Evolutionary conservation across 1,140 invertebrate species (phyloP).

Genomic region (Maconellicoccus hirsutus): DNA sequence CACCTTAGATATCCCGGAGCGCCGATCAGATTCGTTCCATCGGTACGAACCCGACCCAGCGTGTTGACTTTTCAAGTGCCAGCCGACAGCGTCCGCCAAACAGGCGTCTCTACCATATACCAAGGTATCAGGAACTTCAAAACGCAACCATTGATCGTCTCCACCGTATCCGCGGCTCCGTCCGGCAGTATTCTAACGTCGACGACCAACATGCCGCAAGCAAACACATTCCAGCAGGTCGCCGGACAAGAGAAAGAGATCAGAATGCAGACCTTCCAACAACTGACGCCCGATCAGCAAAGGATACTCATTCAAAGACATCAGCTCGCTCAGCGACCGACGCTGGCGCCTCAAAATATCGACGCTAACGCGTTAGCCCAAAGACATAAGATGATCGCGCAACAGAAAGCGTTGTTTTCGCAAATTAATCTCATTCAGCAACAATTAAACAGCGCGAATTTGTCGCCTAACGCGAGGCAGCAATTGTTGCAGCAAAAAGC

Average conservation of each 20-base stretch:
- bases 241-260: conserved; percentile 31
- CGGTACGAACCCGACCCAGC: not conserved
- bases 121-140: not conserved
- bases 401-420: conserved; percentile 26
- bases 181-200: not conserved
- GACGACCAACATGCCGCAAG: not conserved
- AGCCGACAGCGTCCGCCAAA: not conserved
- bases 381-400: conserved; percentile 28
- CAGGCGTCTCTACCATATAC: not conserved
- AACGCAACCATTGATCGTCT: not conserved
- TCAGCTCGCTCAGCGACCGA: conserved; percentile 23
- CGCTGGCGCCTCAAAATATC: not conserved
- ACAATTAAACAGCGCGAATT: conserved; percentile 25
- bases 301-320: conserved; percentile 37
- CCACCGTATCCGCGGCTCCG: not conserved
- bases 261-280: conserved; percentile 23
- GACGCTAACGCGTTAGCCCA: conserved; percentile 23
- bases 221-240: not conserved
- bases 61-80: not conserved
- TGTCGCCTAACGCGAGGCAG: conserved; percentile 25
- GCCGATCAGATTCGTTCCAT: not conserved
- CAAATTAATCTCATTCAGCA: conserved; percentile 27
- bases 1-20: not conserved
- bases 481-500: conserved; percentile 27
- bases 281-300: conserved; percentile 37